Evolutionary conservation across 2,113 vertebrate species (phyloP).

Genomic region (Pelecanoides urinatrix): DNA sequence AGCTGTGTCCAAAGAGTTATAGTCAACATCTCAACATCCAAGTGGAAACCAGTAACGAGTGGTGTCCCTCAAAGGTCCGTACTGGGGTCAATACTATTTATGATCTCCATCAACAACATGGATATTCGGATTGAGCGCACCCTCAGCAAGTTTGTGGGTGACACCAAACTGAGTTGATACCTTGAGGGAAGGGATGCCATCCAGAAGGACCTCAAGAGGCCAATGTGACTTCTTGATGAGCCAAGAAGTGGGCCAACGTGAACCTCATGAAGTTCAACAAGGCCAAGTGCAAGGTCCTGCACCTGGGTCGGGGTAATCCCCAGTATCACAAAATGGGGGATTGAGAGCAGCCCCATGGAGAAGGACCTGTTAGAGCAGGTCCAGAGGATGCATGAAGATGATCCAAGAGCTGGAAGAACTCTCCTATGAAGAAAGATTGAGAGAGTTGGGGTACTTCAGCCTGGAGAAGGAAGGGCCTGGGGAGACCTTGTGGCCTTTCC

Average conservation of each 20-base stretch:
- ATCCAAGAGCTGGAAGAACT: neutral
- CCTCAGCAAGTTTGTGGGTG: neutral
- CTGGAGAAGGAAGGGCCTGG: neutral
- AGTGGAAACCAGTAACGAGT: neutral
- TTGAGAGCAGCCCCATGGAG: neutral
- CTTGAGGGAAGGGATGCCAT: neutral
- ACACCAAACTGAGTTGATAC: neutral
- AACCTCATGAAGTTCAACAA: neutral
- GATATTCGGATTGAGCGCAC: neutral
- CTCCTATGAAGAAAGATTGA: neutral
- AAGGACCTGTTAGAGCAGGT: neutral
- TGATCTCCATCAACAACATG: neutral
- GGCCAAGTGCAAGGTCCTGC: neutral
- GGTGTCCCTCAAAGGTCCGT: neutral
- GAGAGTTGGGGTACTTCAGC: neutral
- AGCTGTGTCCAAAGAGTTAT: neutral
- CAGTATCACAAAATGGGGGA: neutral
- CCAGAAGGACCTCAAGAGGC: neutral
- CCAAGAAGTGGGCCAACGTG: neutral
- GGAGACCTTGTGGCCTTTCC: neutral
- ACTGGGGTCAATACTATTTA: neutral
- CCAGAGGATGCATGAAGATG: neutral
- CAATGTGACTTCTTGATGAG: neutral
- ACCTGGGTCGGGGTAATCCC: too few species aligned
- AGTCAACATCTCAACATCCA: neutral